Conservation (phyloP, 2,888 invertebrate species). For the Ichneumoninae sp. region DNA sequence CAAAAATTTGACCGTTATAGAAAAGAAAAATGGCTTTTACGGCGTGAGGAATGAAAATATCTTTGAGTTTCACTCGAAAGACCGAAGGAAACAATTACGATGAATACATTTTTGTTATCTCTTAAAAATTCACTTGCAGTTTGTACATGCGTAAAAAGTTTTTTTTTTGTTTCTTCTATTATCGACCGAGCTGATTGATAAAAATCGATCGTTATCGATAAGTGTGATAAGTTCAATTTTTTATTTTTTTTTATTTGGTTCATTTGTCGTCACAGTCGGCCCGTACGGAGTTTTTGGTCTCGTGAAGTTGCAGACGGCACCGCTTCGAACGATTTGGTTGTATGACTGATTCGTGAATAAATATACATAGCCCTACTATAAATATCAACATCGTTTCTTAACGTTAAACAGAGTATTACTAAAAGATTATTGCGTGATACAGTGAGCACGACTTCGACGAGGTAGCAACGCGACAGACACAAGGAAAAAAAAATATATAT, state of each 20-base stretch:
- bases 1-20: constrained; percentile 70
- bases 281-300: constrained; percentile 35
- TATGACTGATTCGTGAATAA: constrained; percentile 48
- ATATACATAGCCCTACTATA: constrained; percentile 57
- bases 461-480: background rate
- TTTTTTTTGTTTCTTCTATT: constrained; percentile 24
- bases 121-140: constrained; percentile 33
- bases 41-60: constrained; percentile 48
- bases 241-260: constrained; percentile 47
- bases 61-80: constrained; percentile 50
- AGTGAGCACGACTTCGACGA: constrained; percentile 68
- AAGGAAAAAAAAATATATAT: background rate
- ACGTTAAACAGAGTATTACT: constrained; percentile 41
- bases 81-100: constrained; percentile 46
- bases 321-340: constrained; percentile 54
- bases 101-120: constrained; percentile 15
- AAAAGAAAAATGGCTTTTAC: constrained; percentile 54
- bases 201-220: constrained; percentile 9
- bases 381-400: constrained; percentile 55
- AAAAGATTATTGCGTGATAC: constrained; percentile 74
- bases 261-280: constrained; percentile 49
- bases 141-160: constrained; percentile 61
- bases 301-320: constrained; percentile 30
- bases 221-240: constrained; percentile 40
- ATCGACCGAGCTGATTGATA: constrained; percentile 26